Evolutionary conservation across 1,140 invertebrate genomes (phyloP), one percentile per base, ranked within the genome.

Genomic region (Maniola jurtina): DNA sequence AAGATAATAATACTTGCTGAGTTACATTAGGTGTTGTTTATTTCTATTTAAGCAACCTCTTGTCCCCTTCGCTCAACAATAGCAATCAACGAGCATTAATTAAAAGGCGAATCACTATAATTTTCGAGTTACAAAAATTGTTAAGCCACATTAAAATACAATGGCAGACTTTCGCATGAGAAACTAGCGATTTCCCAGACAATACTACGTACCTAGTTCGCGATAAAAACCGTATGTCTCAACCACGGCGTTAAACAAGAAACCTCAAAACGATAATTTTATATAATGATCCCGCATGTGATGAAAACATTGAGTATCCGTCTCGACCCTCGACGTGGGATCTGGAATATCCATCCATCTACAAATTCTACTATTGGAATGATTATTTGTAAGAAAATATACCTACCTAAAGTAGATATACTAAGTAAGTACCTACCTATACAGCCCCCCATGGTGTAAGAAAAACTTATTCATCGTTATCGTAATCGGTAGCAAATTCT

Each of bases 121-220:
- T 74, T 71, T 73, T 64, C 50, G 58, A 58, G 69, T 68, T 66
- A 69, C 70, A 68, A 75, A 75, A 76, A 73, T 65, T 69, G 71
- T 66, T 71, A 77, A 71, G 64, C 75, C 48, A 64, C 64, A 75
- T 71, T 72, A 71, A 66, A 73, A 75, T 65, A 88, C 81, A 88
- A 88, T 88, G 61, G 75, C 64, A 66, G 76, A 83, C 81, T 85
- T 87, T 86, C 86, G 81, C 86, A 89, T 84, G 86, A 79, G 86
- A 89, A 89, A 77, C 77, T 16, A 64, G 70, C 55, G 64, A 72
- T 81, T 89, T 89, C 83, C 76, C 83, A 89, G 76, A 81, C 79
- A 73, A 73, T 77, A 79, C 71, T 77, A 79, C 71, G 59, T 61
- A 79, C 71, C 52, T 61, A 38, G 75, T 71, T 40, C 63, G 66